Evolutionary conservation across 2,797 vertebrate species (phyloP), one percentile per base, ranked within the genome.

Genomic region (Schizopygopsis pylzovi): DNA sequence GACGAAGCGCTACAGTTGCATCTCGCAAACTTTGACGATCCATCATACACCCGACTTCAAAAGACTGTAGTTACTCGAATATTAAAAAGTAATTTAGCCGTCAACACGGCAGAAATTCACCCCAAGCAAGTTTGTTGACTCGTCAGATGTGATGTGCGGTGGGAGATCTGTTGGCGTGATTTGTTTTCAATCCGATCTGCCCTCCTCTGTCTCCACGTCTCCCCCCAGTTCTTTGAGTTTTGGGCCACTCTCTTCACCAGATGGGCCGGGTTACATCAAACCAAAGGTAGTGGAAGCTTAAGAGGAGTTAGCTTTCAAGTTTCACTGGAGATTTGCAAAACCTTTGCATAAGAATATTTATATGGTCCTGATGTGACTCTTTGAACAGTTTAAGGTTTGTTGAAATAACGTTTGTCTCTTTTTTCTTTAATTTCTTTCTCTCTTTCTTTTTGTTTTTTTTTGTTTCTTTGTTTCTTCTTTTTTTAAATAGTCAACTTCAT

Each of bases 161-260:
- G 92, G 83, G 89, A 91, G 94, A 93, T 92, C 91, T 93, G 81
- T 82, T 90, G 87, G 91, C 88, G 94, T 95, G 96, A 93, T 96
- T 96, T 96, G 95, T 95, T 97, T 97, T 95, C 94, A 95, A 93
- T 95, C 94, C 93, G 88, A 90, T 91, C 92, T 92, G 89, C 91
- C 83, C 90, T 88, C 83, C 86, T 85, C 78, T 84, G 59, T 82
- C 89, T 90, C 87, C 11, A 89, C 89, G 83, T 86, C 90, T 88
- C 92, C 94, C 90, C 94, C 90, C 89, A 91, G 78, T 90, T 92
- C 92, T 81, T 52, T 65, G 22, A 95, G 92, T 92, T 92, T 72
- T 72, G 94, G 93, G 94, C 94, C 93, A 93, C 94, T 95, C 95
- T 92, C 94, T 90, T 91, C 91, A 93, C 90, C 94, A 95, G 91